Evolutionary conservation across 2,888 invertebrate genomes (phyloP), one percentile per base, ranked within the genome.

Genomic region (Zhuqinia jingwanae): DNA sequence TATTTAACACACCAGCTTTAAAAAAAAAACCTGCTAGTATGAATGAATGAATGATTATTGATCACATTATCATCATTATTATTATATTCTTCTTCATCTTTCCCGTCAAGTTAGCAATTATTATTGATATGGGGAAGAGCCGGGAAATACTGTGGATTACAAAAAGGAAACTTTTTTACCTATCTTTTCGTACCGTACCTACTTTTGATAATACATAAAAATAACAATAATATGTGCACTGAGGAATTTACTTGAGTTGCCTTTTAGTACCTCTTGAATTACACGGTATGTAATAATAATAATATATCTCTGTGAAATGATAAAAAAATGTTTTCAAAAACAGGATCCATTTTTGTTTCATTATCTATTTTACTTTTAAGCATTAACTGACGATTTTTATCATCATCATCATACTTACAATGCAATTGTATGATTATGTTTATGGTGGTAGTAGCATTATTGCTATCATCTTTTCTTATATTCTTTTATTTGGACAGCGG

Each of bases 401-500:
- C 75, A n/a, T n/a, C n/a, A n/a, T n/a, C n/a, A n/a, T n/a, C n/a
- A n/a, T n/a, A n/a, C n/a, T n/a, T n/a, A n/a, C n/a, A n/a, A n/a
- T n/a, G n/a, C 17, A 13, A 53, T 36, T 36, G 36, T 75, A 30
- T 50, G 36, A 73, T 17, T 73, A 15, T 30, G 10, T 10, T 65
- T n/a, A n/a, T n/a, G n/a, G n/a, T n/a, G n/a, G 27, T 27, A 30
- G 15, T 56, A 11, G 56, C n/a, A 76, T 56, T 0, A n/a, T 3
- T 25, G n/a, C n/a, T n/a, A n/a, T n/a, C 3, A 53, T 30, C 20
- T 15, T 76, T 76, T 17, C 5, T 76, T 56, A 53, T 42, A n/a
- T 42, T 58, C 58, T 27, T 77, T 77, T 60, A 45, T 77, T 77
- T 77, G 58, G 42, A 25, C 17, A 47, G 79, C 50, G 79, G 65